These are phyloP conservation scores for Oostethus manadensis DNA, from an alignment of 2,113 vertebrate species.

Conservation along the genomic window DNA sequence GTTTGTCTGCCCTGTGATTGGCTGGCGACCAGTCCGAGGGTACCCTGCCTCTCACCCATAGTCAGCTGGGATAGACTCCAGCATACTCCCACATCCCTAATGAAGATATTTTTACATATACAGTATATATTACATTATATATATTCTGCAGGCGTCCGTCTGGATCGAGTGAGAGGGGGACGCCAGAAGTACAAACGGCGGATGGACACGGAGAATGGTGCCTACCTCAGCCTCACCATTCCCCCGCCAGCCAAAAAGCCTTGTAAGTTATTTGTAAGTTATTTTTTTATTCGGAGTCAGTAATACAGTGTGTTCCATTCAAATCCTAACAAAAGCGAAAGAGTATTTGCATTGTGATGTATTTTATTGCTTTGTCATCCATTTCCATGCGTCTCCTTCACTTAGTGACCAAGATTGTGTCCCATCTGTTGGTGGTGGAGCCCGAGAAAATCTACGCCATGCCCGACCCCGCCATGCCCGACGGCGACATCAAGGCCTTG, in stretches of 20 bases:
- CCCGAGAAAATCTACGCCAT: conserved; percentile 97
- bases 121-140: too few relatives aligned
- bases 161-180: conserved; percentile 94
- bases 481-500: conserved; percentile 94
- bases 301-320: too few relatives aligned
- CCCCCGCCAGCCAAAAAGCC: conserved; percentile 91
- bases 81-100: too few relatives aligned
- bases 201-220: conserved; percentile 84
- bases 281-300: neutral
- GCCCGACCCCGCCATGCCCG: conserved; percentile 91
- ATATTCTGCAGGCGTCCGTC: conserved; percentile 82
- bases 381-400: neutral
- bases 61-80: too few relatives aligned
- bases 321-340: too few relatives aligned
- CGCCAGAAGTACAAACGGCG: conserved; percentile 96
- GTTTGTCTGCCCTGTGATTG: too few relatives aligned
- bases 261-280: conserved; percentile 77
- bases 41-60: too few relatives aligned
- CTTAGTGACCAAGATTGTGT: conserved; percentile 93
- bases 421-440: conserved; percentile 94
- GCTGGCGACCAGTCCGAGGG: too few relatives aligned
- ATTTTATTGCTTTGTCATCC: too few relatives aligned
- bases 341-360: too few relatives aligned
- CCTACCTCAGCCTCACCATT: conserved; percentile 84
- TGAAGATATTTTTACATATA: too few relatives aligned